phyloP scores from a whole-genome alignment of 2,797 vertebrate genomes.

The Toxotes lorentzi region DNA sequence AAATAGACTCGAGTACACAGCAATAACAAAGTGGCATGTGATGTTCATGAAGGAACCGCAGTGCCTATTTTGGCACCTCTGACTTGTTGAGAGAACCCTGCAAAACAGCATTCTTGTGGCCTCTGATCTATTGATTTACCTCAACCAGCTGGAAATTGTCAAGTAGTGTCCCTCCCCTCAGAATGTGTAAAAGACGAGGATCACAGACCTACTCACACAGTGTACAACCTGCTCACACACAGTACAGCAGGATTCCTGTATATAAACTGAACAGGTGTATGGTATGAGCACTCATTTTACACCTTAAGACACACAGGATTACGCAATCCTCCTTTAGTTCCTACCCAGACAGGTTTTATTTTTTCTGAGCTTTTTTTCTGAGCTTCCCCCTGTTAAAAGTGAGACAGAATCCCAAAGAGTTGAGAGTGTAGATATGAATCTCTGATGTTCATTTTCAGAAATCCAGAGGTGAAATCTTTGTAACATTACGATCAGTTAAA shows the following conservation, averaged over 20 bases:
- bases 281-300: neutral
- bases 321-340: neutral
- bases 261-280: neutral
- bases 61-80: neutral
- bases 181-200: slow-evolving; percentile 5
- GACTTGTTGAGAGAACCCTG: neutral
- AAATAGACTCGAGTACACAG: neutral
- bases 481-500: too few relatives aligned
- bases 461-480: too few relatives aligned
- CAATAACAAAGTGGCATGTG: neutral
- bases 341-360: neutral
- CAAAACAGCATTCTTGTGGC: neutral
- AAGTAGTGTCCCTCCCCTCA: neutral
- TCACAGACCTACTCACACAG: neutral
- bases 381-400: neutral
- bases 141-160: slow-evolving; percentile 21
- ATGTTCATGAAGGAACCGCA: neutral
- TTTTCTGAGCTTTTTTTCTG: neutral
- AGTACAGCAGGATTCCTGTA: neutral
- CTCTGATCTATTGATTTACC: slow-evolving; percentile 18
- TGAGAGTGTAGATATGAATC: neutral
- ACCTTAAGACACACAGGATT: neutral
- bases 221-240: slow-evolving; percentile 4
- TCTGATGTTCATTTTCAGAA: too few relatives aligned
- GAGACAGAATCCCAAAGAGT: neutral